A percentile compares a stretch with the other conserved stretches of the same genome.
Evolutionary conservation across 2,113 vertebrate genomes (phyloP).

Genomic region (Falco punctatus): DNA sequence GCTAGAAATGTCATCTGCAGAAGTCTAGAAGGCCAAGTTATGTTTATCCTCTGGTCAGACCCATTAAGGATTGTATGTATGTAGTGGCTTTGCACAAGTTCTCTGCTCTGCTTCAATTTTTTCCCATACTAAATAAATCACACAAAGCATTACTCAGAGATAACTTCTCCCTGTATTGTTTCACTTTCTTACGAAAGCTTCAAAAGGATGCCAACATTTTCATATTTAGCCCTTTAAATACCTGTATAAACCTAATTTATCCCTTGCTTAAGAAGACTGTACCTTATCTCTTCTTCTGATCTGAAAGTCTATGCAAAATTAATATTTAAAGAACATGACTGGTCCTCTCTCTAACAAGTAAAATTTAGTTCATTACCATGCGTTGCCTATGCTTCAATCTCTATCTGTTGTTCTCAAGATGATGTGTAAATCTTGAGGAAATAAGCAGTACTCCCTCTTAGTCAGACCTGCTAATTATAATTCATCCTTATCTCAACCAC

Average conservation of each 20-base stretch:
- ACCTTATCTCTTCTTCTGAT: not conserved
- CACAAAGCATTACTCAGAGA: not conserved
- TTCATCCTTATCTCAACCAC: not conserved
- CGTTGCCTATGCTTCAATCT: not conserved
- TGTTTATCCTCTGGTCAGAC: not conserved
- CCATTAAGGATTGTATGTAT: rapidly evolving
- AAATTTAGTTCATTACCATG: not conserved
- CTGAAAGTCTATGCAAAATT: not conserved
- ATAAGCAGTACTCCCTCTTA: not conserved
- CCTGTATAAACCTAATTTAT: not conserved
- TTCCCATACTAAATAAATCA: not conserved
- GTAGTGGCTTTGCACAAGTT: not conserved
- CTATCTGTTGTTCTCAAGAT: not conserved
- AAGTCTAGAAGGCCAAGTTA: not conserved
- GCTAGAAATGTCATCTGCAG: not conserved
- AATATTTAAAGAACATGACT: not conserved
- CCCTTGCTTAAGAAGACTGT: not conserved
- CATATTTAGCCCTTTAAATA: not conserved
- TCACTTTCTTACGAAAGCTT: not conserved
- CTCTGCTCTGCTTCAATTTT: not conserved
- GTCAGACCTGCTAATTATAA: not conserved
- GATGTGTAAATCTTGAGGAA: not conserved
- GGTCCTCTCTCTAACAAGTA: not conserved
- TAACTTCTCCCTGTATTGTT: not conserved
- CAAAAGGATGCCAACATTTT: not conserved